These are phyloP conservation scores for Drosophila heteroneura DNA, from an alignment of 2,888 invertebrate species.

Conservation along the genomic window DNA sequence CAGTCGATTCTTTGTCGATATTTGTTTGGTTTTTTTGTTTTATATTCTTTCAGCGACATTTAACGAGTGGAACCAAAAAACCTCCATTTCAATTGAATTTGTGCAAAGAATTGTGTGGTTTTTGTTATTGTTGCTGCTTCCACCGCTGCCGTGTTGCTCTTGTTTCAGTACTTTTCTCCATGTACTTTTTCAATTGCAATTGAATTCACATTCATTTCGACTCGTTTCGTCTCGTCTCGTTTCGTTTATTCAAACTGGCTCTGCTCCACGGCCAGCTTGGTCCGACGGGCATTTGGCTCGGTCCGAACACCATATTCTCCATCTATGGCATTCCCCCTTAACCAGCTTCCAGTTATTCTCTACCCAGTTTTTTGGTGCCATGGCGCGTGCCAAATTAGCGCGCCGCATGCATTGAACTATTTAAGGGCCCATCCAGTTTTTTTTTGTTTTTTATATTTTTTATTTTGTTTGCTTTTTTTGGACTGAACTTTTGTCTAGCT, in stretches of 20 bases:
- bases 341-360: background rate
- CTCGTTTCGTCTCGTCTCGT: slow-evolving; percentile 27
- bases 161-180: slow-evolving; percentile 1
- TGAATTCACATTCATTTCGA: slow-evolving; percentile 75
- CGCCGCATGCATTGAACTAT: slow-evolving; percentile 71
- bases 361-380: slow-evolving; percentile 36
- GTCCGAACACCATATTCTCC: slow-evolving; percentile 4
- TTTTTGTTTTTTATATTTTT: background rate
- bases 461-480: slow-evolving; percentile 10
- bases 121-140: slow-evolving; percentile 10
- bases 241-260: slow-evolving; percentile 42
- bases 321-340: background rate
- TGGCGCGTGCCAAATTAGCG: slow-evolving; percentile 80
- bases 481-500: slow-evolving; percentile 17
- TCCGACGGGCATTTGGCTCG: no score
- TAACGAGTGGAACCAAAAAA: slow-evolving; percentile 47
- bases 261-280: slow-evolving; percentile 31
- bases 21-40: slow-evolving; percentile 15
- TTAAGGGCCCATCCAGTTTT: slow-evolving; percentile 36
- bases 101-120: slow-evolving; percentile 43
- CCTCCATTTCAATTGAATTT: slow-evolving; percentile 70
- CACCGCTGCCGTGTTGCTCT: slow-evolving; percentile 2
- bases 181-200: slow-evolving; percentile 71
- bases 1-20: slow-evolving; percentile 55
- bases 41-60: slow-evolving; percentile 53